These are phyloP conservation scores for Meleagris gallopavo DNA, from an alignment of 2,113 vertebrate species.

Conservation along the genomic window DNA sequence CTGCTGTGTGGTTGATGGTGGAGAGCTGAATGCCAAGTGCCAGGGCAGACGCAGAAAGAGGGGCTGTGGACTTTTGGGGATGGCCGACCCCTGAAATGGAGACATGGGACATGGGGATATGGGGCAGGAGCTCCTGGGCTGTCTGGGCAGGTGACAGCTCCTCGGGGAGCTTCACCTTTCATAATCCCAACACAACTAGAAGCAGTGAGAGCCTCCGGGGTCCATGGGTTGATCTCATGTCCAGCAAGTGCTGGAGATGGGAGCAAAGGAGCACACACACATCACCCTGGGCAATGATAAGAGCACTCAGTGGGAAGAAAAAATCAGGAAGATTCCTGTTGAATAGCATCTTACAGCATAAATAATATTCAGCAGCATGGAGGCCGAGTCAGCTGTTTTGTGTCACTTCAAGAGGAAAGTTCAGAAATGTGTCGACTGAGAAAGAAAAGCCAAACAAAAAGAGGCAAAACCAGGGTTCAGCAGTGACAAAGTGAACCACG, in stretches of 20 bases:
- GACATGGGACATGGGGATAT: neutral
- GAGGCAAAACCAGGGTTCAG: neutral
- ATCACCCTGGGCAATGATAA: neutral
- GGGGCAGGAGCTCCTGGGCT: neutral
- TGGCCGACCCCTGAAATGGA: neutral
- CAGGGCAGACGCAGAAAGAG: neutral
- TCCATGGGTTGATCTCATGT: fast-evolving
- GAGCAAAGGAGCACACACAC: fast-evolving
- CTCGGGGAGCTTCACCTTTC: neutral
- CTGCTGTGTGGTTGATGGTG: neutral
- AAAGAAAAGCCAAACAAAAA: neutral
- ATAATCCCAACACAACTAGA: neutral
- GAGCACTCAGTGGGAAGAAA: neutral
- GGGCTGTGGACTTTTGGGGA: neutral
- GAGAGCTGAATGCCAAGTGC: neutral
- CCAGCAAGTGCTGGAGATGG: neutral
- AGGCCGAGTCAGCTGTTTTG: neutral
- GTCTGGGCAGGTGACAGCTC: neutral
- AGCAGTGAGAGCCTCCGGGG: neutral
- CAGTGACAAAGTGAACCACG: fast-evolving
- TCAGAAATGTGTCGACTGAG: neutral
- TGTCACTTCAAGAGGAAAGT: neutral
- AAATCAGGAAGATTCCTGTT: neutral
- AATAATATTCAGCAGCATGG: fast-evolving
- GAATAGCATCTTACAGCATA: neutral